Base-by-base conservation (phyloP, 2,888 invertebrate genomes). In the Torymus tubicola region DNA sequence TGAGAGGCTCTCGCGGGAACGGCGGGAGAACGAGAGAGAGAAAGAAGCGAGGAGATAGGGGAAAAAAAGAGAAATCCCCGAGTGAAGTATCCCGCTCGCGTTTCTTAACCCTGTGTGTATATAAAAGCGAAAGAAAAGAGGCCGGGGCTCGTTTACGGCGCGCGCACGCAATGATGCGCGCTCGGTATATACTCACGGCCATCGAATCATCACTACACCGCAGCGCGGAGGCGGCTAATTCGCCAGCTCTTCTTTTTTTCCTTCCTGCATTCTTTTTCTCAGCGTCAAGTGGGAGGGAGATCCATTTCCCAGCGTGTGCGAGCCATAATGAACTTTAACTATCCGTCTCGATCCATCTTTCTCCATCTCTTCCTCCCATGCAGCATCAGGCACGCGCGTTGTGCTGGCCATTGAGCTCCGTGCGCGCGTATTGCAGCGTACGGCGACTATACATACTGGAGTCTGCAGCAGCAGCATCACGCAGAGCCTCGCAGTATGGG, bases 261-360 rank as follows among this genome's bases (percentile, higher is more conserved):
- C 18, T 13, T 73, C 63, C 31, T 8, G 31, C 31, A 31, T 31
- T 73, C n/a, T 11, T 10, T n/a, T 12, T n/a, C 71, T 2, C 16
- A 53, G 31, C 31, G 31, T 31, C 31, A 31, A 31, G 31, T 31
- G 3, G 31, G 31, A 31, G 31, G 31, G 31, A 31, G 31, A 31
- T 31, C 31, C 31, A 31, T 31, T 31, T 31, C 31, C 31, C 31
- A 3, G 8, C 31, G n/a, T 8, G 31, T 31, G 31, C 31, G 31
- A 31, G 31, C 31, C 52, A 53, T 80, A 71, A 75, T 80, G 74
- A 75, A 80, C 75, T 71, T 75, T 60, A 80, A 80, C 75, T 70
- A 69, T 76, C 68, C 75, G 16, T 3, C 60, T 52, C 75, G 75
- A 76, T 76, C 75, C 68, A 69, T 76, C 75, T 68, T 18, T 67